Base-by-base conservation (phyloP, 92 coral and sea anemone genomes). In the Bergia sp. region DNA sequence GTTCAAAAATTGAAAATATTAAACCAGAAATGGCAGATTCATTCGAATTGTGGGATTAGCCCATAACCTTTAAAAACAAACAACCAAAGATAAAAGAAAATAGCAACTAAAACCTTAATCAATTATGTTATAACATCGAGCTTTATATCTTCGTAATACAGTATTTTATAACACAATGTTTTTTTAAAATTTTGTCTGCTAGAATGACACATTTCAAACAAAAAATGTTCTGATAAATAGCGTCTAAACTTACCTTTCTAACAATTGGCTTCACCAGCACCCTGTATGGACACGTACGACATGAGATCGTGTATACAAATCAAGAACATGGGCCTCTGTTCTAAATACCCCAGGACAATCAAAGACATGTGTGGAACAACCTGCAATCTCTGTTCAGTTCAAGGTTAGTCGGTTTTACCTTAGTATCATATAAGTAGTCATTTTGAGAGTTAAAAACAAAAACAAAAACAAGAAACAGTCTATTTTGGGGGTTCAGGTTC, bases 321-420 rank as follows among this genome's bases (percentile, higher is more conserved):
- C 6, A 93, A 92, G 73, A 65, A 85, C 58, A 64, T 87, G 69
- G 98, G 98, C n/a, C 93, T 93, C 61, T 95, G 98, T 66, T 71
- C 90, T 79, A 90, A 80, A 67, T 95, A 89, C 79, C 98, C 98
- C 37, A 91, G 90, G 66, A 95, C 96, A 38, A 86, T 95, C 86
- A 92, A 93, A 64, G 82, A 89, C 23, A 93, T 96, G 95, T 95
- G 98, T 89, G 98, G 98, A 77, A 73, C 66, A 53, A 95, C 98
- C 67, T 95, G 98, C 72, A 94, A 91, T 88, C 88, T 93, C 81
- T 95, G 98, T 43, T 84, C 87, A 44, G 65, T 71, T 44, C 71
- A 84, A 15, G 87, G 87, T 84, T 4, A 69, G 77, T 74, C 69
- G 20, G 37, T 0, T 16, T 36, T 38, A 4, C 41, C 38, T 38